phyloP scores from a whole-genome alignment of 2,797 vertebrate species.

The Clarias fuscus region DNA sequence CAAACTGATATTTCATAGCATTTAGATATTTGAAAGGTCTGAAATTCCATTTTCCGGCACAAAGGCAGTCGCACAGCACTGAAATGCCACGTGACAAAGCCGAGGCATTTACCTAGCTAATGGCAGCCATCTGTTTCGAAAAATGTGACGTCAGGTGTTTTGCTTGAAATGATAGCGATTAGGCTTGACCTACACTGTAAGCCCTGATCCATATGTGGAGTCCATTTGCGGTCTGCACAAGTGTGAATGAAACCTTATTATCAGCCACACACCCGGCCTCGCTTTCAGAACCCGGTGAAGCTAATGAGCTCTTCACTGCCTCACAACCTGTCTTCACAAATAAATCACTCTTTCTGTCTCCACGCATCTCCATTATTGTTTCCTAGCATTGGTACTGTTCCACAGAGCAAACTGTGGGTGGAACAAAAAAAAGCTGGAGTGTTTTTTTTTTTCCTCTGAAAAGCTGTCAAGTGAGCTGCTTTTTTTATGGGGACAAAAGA shows the following conservation, averaged over 20 bases:
- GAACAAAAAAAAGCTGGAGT: slow-evolving; percentile 41
- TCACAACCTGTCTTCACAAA: slow-evolving; percentile 72
- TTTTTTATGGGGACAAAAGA: slow-evolving; percentile 30
- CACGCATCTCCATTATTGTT: slow-evolving; percentile 51
- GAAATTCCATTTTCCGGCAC: background rate
- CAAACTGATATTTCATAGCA: background rate
- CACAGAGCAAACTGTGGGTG: slow-evolving; percentile 49
- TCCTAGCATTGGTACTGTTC: slow-evolving; percentile 52
- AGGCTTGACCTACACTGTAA: slow-evolving; percentile 45
- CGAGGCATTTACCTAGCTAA: slow-evolving; percentile 8
- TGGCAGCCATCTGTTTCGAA: slow-evolving; percentile 35
- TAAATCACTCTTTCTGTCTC: slow-evolving; percentile 67
- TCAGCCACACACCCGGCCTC: slow-evolving; percentile 61
- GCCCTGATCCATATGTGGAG: slow-evolving; percentile 61
- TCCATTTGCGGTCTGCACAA: slow-evolving; percentile 66
- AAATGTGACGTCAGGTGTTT: slow-evolving; percentile 10
- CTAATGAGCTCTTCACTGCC: slow-evolving; percentile 76
- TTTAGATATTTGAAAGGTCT: too few relatives aligned
- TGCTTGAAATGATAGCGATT: slow-evolving; percentile 31
- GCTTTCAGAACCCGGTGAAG: slow-evolving; percentile 68
- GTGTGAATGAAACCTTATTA: slow-evolving; percentile 75
- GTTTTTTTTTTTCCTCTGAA: background rate
- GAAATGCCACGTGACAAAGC: background rate
- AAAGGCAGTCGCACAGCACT: background rate
- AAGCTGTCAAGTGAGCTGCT: slow-evolving; percentile 25